Evolutionary conservation across 1,140 invertebrate species (phyloP).

Genomic region (Drosophila pseudoobscura): DNA sequence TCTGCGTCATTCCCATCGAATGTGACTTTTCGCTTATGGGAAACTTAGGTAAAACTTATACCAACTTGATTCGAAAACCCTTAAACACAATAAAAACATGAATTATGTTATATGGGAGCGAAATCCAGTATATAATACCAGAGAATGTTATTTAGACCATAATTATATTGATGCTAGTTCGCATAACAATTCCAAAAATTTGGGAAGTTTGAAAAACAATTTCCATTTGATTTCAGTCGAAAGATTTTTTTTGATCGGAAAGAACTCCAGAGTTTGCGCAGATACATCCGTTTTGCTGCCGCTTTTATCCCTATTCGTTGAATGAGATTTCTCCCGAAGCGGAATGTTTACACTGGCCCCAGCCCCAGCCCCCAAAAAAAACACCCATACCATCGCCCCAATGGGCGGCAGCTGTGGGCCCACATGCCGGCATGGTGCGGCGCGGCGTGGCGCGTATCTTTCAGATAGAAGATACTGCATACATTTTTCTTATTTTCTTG

Average conservation of each 20-base stretch:
- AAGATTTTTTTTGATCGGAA: neutral
- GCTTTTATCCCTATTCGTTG: constrained; percentile 17
- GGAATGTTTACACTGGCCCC: constrained; percentile 33
- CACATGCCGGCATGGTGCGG: neutral
- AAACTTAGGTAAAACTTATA: too few species aligned
- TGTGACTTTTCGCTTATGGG: too few species aligned
- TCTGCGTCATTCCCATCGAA: too few species aligned
- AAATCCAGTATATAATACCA: too few species aligned
- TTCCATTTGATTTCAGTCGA: constrained; percentile 24
- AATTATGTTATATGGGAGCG: too few species aligned
- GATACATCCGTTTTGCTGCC: neutral
- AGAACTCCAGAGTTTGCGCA: constrained; percentile 18
- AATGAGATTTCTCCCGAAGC: constrained; percentile 31
- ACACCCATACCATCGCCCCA: neutral
- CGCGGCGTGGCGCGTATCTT: constrained; percentile 24
- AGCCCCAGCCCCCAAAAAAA: neutral
- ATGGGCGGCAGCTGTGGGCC: constrained; percentile 28
- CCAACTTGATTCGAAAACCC: too few species aligned
- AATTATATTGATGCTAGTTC: too few species aligned
- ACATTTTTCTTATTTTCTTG: constrained; percentile 43
- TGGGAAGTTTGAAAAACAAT: too few species aligned
- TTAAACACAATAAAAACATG: too few species aligned
- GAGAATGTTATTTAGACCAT: too few species aligned
- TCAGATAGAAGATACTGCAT: constrained; percentile 25
- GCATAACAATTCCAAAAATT: too few species aligned